Percentiles rank a stretch among this genome's conserved stretches.
phyloP scores from a whole-genome alignment of 1,140 invertebrate genomes.

The Vanessa tameamea region DNA sequence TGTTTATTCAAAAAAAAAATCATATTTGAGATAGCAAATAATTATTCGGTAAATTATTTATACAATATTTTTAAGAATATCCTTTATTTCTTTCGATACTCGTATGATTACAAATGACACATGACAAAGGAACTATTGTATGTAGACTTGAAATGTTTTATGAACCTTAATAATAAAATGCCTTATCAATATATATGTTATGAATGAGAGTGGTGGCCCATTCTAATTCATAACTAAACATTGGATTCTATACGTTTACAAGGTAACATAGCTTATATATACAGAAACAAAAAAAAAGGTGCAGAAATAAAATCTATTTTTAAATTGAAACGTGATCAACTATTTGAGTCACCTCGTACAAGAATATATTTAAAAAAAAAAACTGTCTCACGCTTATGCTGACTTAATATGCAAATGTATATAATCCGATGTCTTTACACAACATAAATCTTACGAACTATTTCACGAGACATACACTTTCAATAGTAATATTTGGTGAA shows the following conservation, averaged over 20 bases:
- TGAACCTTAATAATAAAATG: conserved; percentile 65
- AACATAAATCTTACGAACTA: conserved; percentile 7
- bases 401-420: conserved; percentile 1
- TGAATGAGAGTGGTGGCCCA: conserved; percentile 40
- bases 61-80: conserved; percentile 72
- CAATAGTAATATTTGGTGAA: conserved; percentile 28
- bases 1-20: conserved; percentile 75
- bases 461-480: conserved; percentile 6
- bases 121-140: conserved; percentile 80
- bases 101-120: conserved; percentile 77
- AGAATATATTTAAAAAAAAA: background rate
- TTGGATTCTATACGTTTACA: conserved; percentile 30
- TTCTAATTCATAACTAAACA: conserved; percentile 42
- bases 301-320: background rate
- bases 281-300: conserved; percentile 11
- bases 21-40: conserved; percentile 79
- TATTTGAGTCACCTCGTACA: background rate
- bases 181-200: conserved; percentile 50
- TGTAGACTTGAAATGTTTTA: conserved; percentile 74
- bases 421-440: conserved; percentile 2
- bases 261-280: background rate
- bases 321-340: too few relatives aligned
- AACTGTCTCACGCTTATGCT: background rate
- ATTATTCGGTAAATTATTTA: conserved; percentile 76
- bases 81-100: conserved; percentile 65